Conservation (phyloP, 2,888 invertebrate species). For the Mamestra brassicae region DNA sequence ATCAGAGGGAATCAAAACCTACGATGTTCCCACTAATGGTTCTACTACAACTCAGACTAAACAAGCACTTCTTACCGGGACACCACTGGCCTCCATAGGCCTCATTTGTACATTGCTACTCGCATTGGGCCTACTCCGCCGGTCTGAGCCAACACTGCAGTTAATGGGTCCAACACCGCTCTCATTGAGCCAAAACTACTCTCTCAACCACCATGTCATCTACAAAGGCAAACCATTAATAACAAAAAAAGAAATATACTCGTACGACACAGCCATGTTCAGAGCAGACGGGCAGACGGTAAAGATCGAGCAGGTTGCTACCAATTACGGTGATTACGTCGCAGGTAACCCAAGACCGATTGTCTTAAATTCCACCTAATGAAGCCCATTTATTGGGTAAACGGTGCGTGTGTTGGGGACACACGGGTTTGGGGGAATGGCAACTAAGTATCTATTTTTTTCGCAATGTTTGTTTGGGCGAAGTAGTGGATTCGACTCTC, state of each 20-base stretch:
- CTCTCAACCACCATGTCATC: not conserved
- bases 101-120: too few relatives aligned
- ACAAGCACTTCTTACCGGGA: too few relatives aligned
- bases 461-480: too few relatives aligned
- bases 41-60: too few relatives aligned
- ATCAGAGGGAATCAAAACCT: too few relatives aligned
- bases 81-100: too few relatives aligned
- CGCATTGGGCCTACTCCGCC: too few relatives aligned
- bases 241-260: not conserved
- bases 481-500: too few relatives aligned
- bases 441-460: not conserved
- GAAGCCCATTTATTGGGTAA: slow-evolving; percentile 81
- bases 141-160: too few relatives aligned
- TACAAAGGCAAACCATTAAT: not conserved
- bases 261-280: not conserved
- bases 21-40: too few relatives aligned
- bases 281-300: slow-evolving; percentile 22
- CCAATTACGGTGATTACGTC: slow-evolving; percentile 66
- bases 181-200: too few relatives aligned
- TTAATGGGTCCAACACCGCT: too few relatives aligned
- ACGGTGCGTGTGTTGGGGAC: slow-evolving; percentile 71
- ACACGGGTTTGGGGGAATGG: slow-evolving; percentile 52
- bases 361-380: slow-evolving; percentile 81
- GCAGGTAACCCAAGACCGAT: slow-evolving; percentile 75
- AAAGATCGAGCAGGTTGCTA: slow-evolving; percentile 52